A percentile compares a stretch with the other conserved stretches of the same genome.
Evolutionary conservation across 2,888 invertebrate species (phyloP).

Genomic region (Napeogenes sylphis): DNA sequence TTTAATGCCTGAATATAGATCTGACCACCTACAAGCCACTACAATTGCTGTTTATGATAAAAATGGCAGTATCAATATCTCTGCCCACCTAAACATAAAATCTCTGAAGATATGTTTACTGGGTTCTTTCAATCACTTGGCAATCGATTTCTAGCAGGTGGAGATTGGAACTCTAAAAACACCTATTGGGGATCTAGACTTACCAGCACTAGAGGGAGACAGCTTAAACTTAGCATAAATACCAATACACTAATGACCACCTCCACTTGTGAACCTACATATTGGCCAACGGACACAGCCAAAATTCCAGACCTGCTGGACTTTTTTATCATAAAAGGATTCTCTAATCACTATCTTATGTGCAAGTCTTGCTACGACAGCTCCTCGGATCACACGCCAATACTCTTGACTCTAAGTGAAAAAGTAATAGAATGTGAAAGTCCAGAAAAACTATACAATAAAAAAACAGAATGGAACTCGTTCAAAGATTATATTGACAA

Average conservation of each 20-base stretch:
- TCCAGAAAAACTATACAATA: conserved; percentile 8
- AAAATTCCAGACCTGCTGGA: too few relatives aligned
- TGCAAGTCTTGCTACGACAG: conserved; percentile 13
- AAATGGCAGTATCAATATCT: too few relatives aligned
- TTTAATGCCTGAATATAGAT: too few relatives aligned
- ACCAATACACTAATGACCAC: conserved; percentile 9
- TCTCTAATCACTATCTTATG: conserved; percentile 2
- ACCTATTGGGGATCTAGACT: conserved; percentile 22
- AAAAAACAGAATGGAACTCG: conserved; percentile 22
- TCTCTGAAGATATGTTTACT: too few relatives aligned
- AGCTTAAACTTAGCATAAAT: conserved; percentile 9
- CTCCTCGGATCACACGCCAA: conserved; percentile 20
- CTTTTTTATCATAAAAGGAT: conserved; percentile 21
- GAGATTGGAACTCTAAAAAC: conserved; percentile 31
- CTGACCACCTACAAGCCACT: too few relatives aligned
- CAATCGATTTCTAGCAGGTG: conserved; percentile 21
- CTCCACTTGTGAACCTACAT: conserved; percentile 27
- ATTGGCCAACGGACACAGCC: conserved; percentile 32
- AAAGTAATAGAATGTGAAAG: neutral
- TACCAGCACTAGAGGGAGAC: conserved; percentile 14
- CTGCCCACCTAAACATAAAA: too few relatives aligned
- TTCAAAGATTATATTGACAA: conserved; percentile 11
- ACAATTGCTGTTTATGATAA: too few relatives aligned
- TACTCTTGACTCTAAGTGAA: conserved; percentile 21
- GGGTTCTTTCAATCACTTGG: conserved; percentile 13